phyloP scores from a whole-genome alignment of 2,113 vertebrate genomes.

The Candoia aspera region DNA sequence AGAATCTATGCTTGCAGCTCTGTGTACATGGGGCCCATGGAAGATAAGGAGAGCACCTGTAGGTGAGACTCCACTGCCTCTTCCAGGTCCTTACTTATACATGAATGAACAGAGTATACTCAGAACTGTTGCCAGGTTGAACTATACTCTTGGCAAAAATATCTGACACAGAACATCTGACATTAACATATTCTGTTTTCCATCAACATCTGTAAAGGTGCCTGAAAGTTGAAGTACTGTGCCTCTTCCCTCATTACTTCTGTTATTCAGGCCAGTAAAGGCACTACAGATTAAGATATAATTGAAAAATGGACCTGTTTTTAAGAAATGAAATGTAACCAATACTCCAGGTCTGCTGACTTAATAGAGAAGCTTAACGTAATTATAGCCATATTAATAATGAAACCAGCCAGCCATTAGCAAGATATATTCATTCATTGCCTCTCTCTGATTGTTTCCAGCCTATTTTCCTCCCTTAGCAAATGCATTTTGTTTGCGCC shows the following conservation, averaged over 20 bases:
- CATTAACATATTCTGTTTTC: not conserved
- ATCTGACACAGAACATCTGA: not conserved
- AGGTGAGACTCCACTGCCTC: not conserved
- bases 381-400: slow-evolving; percentile 65
- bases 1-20: not conserved
- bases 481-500: slow-evolving; percentile 57
- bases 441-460: slow-evolving; percentile 55
- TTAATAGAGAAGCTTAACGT: slow-evolving; percentile 66
- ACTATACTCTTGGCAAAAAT: not conserved
- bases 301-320: slow-evolving; percentile 64
- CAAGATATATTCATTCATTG: slow-evolving; percentile 51
- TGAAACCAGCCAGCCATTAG: slow-evolving; percentile 46
- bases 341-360: slow-evolving; percentile 55
- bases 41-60: not conserved
- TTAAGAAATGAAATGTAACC: slow-evolving; percentile 61
- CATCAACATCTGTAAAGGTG: slow-evolving; percentile 11
- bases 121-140: too few species aligned
- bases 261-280: slow-evolving; percentile 55
- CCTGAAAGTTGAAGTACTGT: slow-evolving; percentile 5
- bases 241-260: slow-evolving; percentile 29
- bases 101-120: not conserved
- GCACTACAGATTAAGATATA: slow-evolving; percentile 44
- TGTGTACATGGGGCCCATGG: not conserved
- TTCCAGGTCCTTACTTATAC: not conserved
- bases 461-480: slow-evolving; percentile 46